These are phyloP conservation scores for Drosophila differens DNA, from an alignment of 2,888 invertebrate species.

Conservation along the genomic window DNA sequence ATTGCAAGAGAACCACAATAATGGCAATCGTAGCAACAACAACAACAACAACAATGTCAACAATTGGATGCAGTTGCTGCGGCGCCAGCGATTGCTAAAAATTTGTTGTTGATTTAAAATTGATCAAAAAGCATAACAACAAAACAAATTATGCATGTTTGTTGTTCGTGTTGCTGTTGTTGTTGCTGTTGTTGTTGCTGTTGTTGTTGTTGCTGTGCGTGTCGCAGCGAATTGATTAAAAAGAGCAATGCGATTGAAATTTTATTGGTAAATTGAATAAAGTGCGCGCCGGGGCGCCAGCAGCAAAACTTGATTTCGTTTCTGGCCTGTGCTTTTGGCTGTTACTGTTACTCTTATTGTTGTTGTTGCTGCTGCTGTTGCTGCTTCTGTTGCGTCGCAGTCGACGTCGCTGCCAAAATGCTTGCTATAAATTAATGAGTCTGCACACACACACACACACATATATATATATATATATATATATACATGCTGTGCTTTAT, in stretches of 20 bases:
- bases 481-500: neutral
- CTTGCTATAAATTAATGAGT: conserved; percentile 54
- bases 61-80: conserved; percentile 37
- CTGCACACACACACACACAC: conserved; percentile 12
- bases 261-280: conserved; percentile 85
- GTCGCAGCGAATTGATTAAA: conserved; percentile 83
- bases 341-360: conserved; percentile 5
- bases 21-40: conserved; percentile 10
- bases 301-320: conserved; percentile 56
- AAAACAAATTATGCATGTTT: conserved; percentile 68
- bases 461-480: neutral
- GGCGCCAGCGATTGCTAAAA: conserved; percentile 19
- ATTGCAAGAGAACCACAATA: conserved; percentile 14
- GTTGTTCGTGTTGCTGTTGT: neutral
- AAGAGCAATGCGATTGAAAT: conserved; percentile 83
- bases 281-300: conserved; percentile 62
- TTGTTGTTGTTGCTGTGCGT: conserved; percentile 36
- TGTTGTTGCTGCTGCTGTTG: conserved; percentile 3
- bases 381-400: conserved; percentile 26
- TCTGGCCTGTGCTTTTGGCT: conserved; percentile 4
- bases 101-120: conserved; percentile 73
- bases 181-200: conserved; percentile 18
- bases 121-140: conserved; percentile 76
- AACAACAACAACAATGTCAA: conserved; percentile 40
- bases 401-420: conserved; percentile 47